Base-by-base conservation (phyloP, 30 jellyfish, hydroid and myxozoan species). In the Aurelia aurita region DNA sequence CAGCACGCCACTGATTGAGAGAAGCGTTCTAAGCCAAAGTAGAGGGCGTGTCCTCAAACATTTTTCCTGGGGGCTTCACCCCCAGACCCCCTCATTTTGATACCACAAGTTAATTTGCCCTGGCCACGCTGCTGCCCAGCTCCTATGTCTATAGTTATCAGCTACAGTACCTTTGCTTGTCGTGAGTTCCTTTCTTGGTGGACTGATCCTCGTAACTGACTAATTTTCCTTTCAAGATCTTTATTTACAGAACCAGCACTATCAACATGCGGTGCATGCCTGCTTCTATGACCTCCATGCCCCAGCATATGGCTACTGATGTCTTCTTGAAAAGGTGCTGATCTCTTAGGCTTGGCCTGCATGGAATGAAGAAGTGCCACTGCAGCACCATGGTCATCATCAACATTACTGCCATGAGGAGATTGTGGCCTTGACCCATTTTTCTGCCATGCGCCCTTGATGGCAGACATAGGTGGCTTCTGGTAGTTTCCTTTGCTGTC, bases 401-500 rank as follows among this genome's bases (percentile, higher is more conserved):
- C 66, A 25, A 27, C 61, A 12, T 35, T 44, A 25, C 23, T 28
- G 14, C 59, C 39, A 22, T 44, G 64, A 7, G 71, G 23, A 18
- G 76, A 47, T 67, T 72, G 0, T 16, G 85, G 67, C 49, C 79
- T n/a, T 29, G 23, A 22, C 13, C 27, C 57, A 45, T 80, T 26
- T 13, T 80, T 68, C 32, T 70, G 79, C 91, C 91, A 82, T 25
- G 91, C 91, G 11, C 79, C 91, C 43, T 58, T 68, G 43, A 69
- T 27, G 0, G 91, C 85, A 0, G 85, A 43, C 78, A 15, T 55
- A 7, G 85, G 69, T 6, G 57, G 71, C 65, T 49, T 67, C 26
- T 82, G 68, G 29, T 77, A 54, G 60, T 55, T 82, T 78, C 85
- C 58, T 31, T 51, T 65, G 29, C 26, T 74, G 58, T 39, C 51